Base-by-base conservation (phyloP, 2,113 vertebrate genomes). In the Raphicerus campestris region DNA sequence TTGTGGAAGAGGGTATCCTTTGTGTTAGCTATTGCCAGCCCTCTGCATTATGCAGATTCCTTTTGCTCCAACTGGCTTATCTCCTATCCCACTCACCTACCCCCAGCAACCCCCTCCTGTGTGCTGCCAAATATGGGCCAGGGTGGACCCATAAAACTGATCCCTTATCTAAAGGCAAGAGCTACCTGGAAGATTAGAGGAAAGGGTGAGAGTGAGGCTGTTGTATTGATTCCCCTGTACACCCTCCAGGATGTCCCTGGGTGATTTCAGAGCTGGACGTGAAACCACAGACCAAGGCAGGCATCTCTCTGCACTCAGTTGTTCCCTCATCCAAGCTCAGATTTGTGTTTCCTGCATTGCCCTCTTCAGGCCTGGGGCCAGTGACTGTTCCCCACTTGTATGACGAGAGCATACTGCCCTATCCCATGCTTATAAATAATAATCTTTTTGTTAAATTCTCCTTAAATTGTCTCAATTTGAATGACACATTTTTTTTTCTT, bases 51-150 rank as follows among this genome's bases (percentile, higher is more conserved):
- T 7, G 1, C 22, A 6, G 17, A 28, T 82, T 89, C 78, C 11
- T 70, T 61, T n/a, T 19, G 2, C 6, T 20, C 53, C 35, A 28
- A 1, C 2, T 26, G 47, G 26, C 16, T 88, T 42, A n/a, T 1
- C n/a, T 56, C 28, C 75, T 42, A 2, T 78, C 26, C 49, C 24
- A 15, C 75, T 19, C 15, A n/a, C 15, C 16, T 16, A 61, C 6
- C 4, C 0, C 75, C 49, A 32, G 6, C 1, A 14, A 1, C 15
- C 9, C 3, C 1, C 14, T 2, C 5, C 6, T 7, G 1, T 39
- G 10, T 35, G 22, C 42, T 39, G 7, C 17, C 22, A 10, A 19
- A n/a, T n/a, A 11, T 24, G 5, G 26, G 6, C 0, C 14, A 32
- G 15, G 24, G 24, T 60, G 61, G 22, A 20, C 14, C 4, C 2